These are phyloP conservation scores for Pitta sordida DNA, from an alignment of 2,113 vertebrate genomes.

Conservation along the genomic window DNA sequence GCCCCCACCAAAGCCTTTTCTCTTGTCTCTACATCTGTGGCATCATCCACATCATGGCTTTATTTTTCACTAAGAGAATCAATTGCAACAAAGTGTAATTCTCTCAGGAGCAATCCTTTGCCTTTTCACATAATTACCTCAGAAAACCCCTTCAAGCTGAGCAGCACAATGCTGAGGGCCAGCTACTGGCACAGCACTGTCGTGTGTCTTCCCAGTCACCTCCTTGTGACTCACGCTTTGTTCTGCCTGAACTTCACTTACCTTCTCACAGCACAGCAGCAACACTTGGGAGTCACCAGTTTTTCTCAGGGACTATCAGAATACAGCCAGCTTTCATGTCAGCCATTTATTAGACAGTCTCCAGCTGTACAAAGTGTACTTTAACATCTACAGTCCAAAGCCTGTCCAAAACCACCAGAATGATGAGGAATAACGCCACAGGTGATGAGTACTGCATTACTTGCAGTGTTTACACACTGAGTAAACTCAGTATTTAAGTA, in stretches of 20 bases:
- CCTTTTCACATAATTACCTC: background rate
- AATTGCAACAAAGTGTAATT: background rate
- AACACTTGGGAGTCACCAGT: background rate
- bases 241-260: background rate
- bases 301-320: background rate
- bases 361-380: background rate
- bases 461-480: background rate
- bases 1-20: too few species aligned
- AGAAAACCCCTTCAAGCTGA: too few species aligned
- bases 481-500: rapidly evolving
- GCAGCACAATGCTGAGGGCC: background rate
- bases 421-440: background rate
- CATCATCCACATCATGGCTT: background rate
- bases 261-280: background rate
- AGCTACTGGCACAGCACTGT: background rate
- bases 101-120: background rate
- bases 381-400: background rate
- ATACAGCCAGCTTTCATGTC: background rate
- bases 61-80: background rate
- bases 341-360: background rate
- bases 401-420: background rate
- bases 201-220: background rate
- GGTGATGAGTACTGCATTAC: background rate
- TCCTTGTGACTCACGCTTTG: background rate
- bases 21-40: too few species aligned